phyloP scores from a whole-genome alignment of 1,140 invertebrate genomes.

The Venturia canescens region DNA sequence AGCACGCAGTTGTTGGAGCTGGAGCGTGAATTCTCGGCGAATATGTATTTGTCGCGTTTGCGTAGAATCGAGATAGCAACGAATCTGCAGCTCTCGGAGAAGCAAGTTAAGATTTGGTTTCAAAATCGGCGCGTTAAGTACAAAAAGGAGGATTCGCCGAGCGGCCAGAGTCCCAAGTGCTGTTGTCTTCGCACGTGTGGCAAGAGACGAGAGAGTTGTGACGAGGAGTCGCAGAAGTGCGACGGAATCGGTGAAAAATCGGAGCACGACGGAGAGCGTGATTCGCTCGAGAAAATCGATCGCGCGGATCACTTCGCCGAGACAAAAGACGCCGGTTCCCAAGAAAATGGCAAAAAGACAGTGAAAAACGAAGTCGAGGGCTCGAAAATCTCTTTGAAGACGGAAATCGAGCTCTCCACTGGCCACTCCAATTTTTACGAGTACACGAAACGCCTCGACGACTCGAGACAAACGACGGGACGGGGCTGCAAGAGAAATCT shows the following conservation, averaged over 20 bases:
- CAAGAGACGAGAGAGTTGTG: constrained; percentile 79
- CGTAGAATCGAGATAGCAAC: constrained; percentile 95
- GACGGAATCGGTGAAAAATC: constrained; percentile 41
- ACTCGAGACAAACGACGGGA: constrained; percentile 17
- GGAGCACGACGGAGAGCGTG: constrained; percentile 41
- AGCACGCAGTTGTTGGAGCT: constrained; percentile 93
- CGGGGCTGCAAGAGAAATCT: constrained; percentile 40
- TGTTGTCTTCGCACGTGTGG: constrained; percentile 77
- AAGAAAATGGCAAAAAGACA: neutral
- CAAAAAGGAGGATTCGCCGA: constrained; percentile 87
- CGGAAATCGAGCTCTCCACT: neutral
- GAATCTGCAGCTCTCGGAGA: constrained; percentile 91
- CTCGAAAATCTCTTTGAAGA: neutral
- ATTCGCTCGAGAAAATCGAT: neutral
- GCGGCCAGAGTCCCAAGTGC: constrained; percentile 74
- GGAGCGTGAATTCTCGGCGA: constrained; percentile 93
- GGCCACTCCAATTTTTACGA: constrained; percentile 27
- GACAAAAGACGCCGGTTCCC: constrained; percentile 39
- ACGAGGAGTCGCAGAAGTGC: constrained; percentile 58
- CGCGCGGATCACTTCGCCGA: constrained; percentile 37
- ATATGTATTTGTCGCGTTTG: constrained; percentile 93
- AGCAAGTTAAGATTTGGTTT: constrained; percentile 98
- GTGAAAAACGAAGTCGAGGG: neutral
- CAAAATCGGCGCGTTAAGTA: constrained; percentile 94
- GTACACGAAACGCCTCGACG: neutral